Base-by-base conservation (phyloP, 37 sponge, comb jelly and placozoan species). In the Halisarca cf. caerulea region DNA sequence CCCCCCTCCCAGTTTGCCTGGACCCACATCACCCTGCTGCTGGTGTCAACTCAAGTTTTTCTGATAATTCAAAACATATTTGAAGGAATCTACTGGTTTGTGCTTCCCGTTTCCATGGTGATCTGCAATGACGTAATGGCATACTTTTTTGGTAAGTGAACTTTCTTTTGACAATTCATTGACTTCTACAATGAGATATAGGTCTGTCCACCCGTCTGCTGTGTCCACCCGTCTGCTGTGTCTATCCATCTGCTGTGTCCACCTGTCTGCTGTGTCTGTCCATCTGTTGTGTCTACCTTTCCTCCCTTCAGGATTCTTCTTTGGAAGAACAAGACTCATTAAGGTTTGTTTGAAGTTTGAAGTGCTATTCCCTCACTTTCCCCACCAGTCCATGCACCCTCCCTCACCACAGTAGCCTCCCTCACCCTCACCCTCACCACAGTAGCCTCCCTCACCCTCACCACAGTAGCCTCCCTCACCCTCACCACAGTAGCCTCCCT, bases 51-150 rank as follows among this genome's bases (percentile, higher is more conserved):
- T 11, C 91, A 89, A 41, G 90, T 90, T 27, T 90, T 89, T 82
- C 85, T 98, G 23, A 80, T 92, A 47, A 85, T 96, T 5, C 99
- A 98, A 86, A 94, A 94, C 83, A 69, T 89, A 24, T 95, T 94
- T 83, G 89, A 86, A 38, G 90, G 90, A 4, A 70, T 94, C 33
- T 92, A 87, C 88, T 98, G 99, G 99, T 92, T 96, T 82, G 84
- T 98, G 8, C 83, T 94, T 35, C 96, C 99, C n/a, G 89, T 96
- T 40, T 87, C 90, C 58, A 81, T 96, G 91, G 99, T 98, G 39
- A 88, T 98, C 39, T 96, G 99, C 82, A 98, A 98, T 81, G 99
- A 98, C 89, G 95, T 98, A 62, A 90, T 91, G 91, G 99, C 99
- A 38, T 98, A 98, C 59, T 64, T 98, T 47, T 98, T 90, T 84